A percentile compares a stretch with the other conserved stretches of the same genome.
These are phyloP conservation scores for Tipula helvola DNA, from an alignment of 2,888 invertebrate species.

Conservation along the genomic window DNA sequence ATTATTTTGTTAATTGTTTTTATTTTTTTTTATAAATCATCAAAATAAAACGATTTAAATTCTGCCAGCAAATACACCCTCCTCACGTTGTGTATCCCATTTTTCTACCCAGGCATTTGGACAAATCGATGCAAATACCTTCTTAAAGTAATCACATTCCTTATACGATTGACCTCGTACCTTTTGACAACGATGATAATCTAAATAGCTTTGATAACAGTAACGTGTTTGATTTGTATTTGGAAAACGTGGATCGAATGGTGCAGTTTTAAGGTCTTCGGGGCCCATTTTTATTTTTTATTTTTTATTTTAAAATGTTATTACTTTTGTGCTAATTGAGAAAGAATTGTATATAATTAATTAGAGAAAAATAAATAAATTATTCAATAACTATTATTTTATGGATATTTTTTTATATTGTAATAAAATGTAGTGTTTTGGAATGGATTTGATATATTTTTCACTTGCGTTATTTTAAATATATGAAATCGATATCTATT, in stretches of 20 bases:
- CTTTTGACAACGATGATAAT: conserved; percentile 85
- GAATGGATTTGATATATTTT: conserved; percentile 9
- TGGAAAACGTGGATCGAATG: conserved; percentile 94
- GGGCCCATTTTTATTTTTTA: not conserved
- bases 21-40: not conserved
- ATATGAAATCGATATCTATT: conserved; percentile 39
- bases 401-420: not conserved
- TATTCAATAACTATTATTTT: not conserved
- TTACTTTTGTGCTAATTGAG: conserved; percentile 1
- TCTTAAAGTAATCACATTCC: conserved; percentile 84
- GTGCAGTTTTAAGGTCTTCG: conserved; percentile 48
- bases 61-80: conserved; percentile 67
- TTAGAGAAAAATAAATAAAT: not conserved
- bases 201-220: conserved; percentile 86
- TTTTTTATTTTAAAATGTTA: not conserved
- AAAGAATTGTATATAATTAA: not conserved
- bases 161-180: conserved; percentile 76
- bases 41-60: conserved; percentile 22
- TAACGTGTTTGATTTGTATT: conserved; percentile 90
- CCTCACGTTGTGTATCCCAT: conserved; percentile 71
- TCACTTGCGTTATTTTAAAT: not conserved
- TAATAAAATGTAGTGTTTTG: not conserved
- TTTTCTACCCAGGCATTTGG: conserved; percentile 79
- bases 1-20: not conserved
- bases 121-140: conserved; percentile 67